phyloP scores from a whole-genome alignment of 2,113 vertebrate genomes.

The Sminthopsis crassicaudata region DNA sequence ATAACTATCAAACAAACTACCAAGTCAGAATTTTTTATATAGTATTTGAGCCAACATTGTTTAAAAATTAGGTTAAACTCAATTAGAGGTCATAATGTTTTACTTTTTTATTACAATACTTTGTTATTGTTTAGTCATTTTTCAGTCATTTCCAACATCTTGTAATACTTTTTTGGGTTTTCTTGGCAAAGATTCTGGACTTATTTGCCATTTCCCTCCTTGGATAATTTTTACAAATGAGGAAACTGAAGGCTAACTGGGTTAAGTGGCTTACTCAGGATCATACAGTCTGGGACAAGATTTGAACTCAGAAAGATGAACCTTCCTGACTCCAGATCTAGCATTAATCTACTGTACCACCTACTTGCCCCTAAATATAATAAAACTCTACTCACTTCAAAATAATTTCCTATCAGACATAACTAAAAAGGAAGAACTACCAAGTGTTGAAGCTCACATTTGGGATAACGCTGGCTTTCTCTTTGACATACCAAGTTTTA shows the following conservation, averaged over 20 bases:
- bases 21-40: slow-evolving; percentile 29
- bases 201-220: not conserved
- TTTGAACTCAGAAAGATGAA: too few species aligned
- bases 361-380: too few species aligned
- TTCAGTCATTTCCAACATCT: not conserved
- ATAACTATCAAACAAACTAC: not conserved
- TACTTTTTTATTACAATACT: slow-evolving; percentile 11
- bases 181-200: not conserved
- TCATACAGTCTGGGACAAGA: too few species aligned
- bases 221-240: not conserved
- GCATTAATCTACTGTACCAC: too few species aligned
- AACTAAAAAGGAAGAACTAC: not conserved
- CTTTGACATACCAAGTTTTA: not conserved
- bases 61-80: slow-evolving; percentile 33
- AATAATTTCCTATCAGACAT: not conserved
- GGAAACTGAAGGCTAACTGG: not conserved
- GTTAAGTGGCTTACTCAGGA: not conserved
- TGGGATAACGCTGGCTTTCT: not conserved
- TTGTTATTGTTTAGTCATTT: slow-evolving; percentile 14
- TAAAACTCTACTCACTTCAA: too few species aligned
- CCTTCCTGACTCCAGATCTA: too few species aligned
- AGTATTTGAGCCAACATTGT: not conserved
- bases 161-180: slow-evolving; percentile 1
- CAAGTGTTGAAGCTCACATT: not conserved
- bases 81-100: slow-evolving; percentile 10